Percentiles rank a stretch among this genome's conserved stretches.
phyloP scores from a whole-genome alignment of 2,113 vertebrate genomes.

The Australoheros scitulus region DNA sequence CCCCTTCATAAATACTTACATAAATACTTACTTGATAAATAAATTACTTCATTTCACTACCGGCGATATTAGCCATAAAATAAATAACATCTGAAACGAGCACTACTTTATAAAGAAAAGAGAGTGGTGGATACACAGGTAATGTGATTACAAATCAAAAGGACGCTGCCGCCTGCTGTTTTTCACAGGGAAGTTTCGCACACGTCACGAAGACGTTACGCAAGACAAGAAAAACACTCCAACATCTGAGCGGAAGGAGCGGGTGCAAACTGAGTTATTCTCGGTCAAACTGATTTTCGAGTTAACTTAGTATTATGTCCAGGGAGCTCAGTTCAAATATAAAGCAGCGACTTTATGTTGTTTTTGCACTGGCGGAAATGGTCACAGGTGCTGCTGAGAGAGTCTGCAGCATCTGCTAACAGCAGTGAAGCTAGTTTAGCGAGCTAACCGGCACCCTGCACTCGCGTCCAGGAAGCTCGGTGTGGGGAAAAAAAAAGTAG shows the following conservation, averaged over 20 bases:
- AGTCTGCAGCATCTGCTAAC: slow-evolving; percentile 35
- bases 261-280: neutral
- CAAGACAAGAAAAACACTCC: neutral
- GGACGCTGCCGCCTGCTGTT: neutral
- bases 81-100: rapidly evolving
- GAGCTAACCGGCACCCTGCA: slow-evolving; percentile 22
- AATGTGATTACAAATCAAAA: neutral
- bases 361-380: neutral
- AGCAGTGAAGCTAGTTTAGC: slow-evolving; percentile 40
- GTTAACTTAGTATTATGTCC: no score
- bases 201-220: slow-evolving; percentile 50
- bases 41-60: neutral
- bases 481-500: neutral
- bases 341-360: neutral
- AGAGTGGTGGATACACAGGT: neutral
- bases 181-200: neutral
- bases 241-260: slow-evolving; percentile 9
- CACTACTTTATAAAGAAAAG: neutral
- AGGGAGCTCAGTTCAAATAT: neutral
- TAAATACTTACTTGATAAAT: no score
- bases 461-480: neutral
- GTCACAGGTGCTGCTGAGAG: neutral
- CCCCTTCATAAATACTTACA: neutral
- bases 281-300: neutral
- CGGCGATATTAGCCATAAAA: neutral